Percentiles rank a stretch among this genome's conserved stretches.
These are phyloP conservation scores for Eupithecia tripunctaria DNA, from an alignment of 2,888 invertebrate species.

Conservation along the genomic window DNA sequence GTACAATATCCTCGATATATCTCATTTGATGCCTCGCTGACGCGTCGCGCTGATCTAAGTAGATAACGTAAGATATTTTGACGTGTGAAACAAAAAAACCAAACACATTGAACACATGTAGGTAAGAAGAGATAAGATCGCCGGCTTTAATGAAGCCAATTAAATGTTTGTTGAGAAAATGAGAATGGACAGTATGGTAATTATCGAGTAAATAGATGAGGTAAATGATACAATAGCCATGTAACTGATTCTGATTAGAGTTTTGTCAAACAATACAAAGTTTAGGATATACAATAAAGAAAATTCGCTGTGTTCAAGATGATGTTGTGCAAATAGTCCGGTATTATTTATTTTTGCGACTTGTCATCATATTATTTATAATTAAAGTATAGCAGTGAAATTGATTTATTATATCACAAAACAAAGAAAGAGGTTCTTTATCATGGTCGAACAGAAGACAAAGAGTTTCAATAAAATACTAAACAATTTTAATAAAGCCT, in stretches of 20 bases:
- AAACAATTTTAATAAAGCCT: too few relatives aligned
- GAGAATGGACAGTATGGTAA: constrained; percentile 45
- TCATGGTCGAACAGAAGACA: too few relatives aligned
- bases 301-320: too few relatives aligned
- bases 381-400: too few relatives aligned
- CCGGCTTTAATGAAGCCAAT: constrained; percentile 49
- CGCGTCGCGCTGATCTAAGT: constrained; percentile 62
- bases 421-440: too few relatives aligned
- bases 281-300: too few relatives aligned
- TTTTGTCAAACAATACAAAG: too few relatives aligned
- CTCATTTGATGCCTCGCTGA: constrained; percentile 46
- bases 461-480: background rate
- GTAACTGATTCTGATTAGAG: background rate
- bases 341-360: too few relatives aligned
- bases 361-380: too few relatives aligned
- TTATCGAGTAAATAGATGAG: constrained; percentile 30
- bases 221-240: background rate
- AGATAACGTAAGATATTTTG: constrained; percentile 71
- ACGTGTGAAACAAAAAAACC: constrained; percentile 66
- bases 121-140: constrained; percentile 52
- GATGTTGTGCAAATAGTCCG: too few relatives aligned
- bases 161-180: constrained; percentile 46
- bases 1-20: constrained; percentile 36
- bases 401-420: too few relatives aligned
- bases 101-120: constrained; percentile 52